Evolutionary conservation across 2,113 vertebrate species (phyloP), one percentile per base, ranked within the genome.

Genomic region (Bettongia penicillata): DNA sequence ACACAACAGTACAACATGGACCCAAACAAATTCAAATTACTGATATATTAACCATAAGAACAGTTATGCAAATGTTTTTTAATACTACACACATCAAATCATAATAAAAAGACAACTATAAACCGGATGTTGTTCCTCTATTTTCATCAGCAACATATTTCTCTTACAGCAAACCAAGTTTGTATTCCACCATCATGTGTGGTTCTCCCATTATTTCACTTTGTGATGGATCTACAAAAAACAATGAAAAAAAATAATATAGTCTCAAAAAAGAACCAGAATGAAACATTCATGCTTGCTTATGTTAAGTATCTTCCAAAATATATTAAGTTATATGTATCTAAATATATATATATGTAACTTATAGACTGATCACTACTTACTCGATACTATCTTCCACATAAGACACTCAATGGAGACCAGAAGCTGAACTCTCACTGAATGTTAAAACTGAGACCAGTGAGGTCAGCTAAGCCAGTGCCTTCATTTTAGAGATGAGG

Each of bases 181-280:
- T 99, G 98, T 99, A 98, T 97, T 99, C 99, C 97, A 99, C 98
- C 99, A 99, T 99, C 94, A 99, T 97, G 97, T 99, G 99, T n/a
- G 99, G 99, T 49, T 99, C 99, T 11, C 99, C 99, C 99, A 99
- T 99, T 95, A 99, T 89, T 97, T 99, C 99, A 97, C 99, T 99
- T 97, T 99, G 99, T 28, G 98, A 96, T 57, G 99, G 99, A 98
- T 99, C 99, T 99, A 48, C 48, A 98, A 97, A 96, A 98, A 94
- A 95, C 95, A 96, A 96, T n/a, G 93, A 94, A 92, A 97, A 53
- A 61, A 68, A 52, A 55, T 93, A 91, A 93, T 37, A 95, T 52
- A 53, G 8, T 51, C 49, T 95, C 22, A 92, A 57, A 95, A 89
- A 91, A 91, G 92, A 77, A 43, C 90, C 28, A 90, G 91, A 95